phyloP scores from a whole-genome alignment of 30 jellyfish, hydroid and myxozoan species.

The Aurelia sp. region DNA sequence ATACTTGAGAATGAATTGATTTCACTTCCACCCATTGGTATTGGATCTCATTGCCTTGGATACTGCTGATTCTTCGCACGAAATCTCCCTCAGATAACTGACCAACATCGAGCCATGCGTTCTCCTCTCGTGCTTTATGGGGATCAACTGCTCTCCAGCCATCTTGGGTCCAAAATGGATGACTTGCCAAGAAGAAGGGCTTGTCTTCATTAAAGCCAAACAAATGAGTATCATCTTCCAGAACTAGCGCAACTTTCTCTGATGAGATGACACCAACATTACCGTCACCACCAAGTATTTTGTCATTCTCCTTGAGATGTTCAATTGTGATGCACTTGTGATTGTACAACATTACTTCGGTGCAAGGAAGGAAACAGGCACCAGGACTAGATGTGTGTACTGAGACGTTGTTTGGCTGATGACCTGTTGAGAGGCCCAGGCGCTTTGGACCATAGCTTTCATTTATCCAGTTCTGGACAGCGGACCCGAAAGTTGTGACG shows the following conservation, averaged over 20 bases:
- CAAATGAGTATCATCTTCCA: conserved; percentile 22
- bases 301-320: conserved; percentile 14
- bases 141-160: conserved; percentile 79
- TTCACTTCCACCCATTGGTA: conserved; percentile 47
- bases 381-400: background rate
- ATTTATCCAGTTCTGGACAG: conserved; percentile 49
- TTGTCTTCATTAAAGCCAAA: conserved; percentile 55
- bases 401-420: conserved; percentile 4
- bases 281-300: conserved; percentile 32
- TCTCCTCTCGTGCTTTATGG: conserved; percentile 41
- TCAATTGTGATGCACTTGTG: conserved; percentile 21
- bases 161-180: conserved; percentile 77
- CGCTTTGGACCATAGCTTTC: conserved; percentile 18
- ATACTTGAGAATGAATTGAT: conserved; percentile 21
- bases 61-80: conserved; percentile 27
- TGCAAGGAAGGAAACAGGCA: conserved; percentile 35
- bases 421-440: conserved; percentile 8
- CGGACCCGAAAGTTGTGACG: conserved; percentile 31
- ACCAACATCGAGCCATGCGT: conserved; percentile 67
- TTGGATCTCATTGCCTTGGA: conserved; percentile 3
- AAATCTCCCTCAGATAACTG: conserved; percentile 65
- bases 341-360: conserved; percentile 27
- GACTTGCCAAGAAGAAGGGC: conserved; percentile 54
- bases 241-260: conserved; percentile 37
- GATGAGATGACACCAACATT: conserved; percentile 41